Base-by-base conservation (phyloP, 2,113 vertebrate genomes). In the Gila orcuttii region DNA sequence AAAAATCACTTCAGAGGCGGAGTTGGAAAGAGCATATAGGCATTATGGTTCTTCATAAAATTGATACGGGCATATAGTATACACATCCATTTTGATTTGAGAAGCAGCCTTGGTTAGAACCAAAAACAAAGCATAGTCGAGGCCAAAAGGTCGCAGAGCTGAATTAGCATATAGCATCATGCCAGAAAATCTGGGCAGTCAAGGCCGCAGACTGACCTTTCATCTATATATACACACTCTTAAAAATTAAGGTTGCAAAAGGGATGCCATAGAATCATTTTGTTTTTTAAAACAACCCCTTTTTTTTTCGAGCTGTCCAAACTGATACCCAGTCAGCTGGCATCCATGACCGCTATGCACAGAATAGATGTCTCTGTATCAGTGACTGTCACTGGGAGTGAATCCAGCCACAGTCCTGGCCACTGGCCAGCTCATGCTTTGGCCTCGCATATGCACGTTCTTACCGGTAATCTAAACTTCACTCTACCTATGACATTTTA, bases 191-290 rank as follows among this genome's bases (percentile, higher is more conserved):
- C n/a, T 77, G 33, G 23, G 47, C 21, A 86, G 39, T 75, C 88
- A 88, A 90, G 85, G 82, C 60, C 47, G 39, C 69, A 17, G 2
- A 66, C 33, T 86, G 85, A 85, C 36, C 79, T 86, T 84, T 66
- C 83, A 86, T 89, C 84, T 69, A 86, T 89, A 79, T 50, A 60
- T 19, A 2, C 15, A 7, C 15, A 15, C 6, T 57, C 19, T 21
- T 21, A 57, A 57, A 57, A 57, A 57, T 52, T 21, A 57, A 57
- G 6, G 6, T 57, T 57, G 6, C 55, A 57, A 21, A 57, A 7
- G 55, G 55, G 19, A 57, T 21, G 19, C 19, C 55, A 21, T 57
- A 57, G 19, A 21, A 57, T 6, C 19, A 57, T 57, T 21, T 23
- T 57, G 19, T 6, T 7, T 8, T 57, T 42, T 42, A 9, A 42